Base-by-base conservation (phyloP, 1,140 invertebrate species). In the Drosophila repleta region DNA sequence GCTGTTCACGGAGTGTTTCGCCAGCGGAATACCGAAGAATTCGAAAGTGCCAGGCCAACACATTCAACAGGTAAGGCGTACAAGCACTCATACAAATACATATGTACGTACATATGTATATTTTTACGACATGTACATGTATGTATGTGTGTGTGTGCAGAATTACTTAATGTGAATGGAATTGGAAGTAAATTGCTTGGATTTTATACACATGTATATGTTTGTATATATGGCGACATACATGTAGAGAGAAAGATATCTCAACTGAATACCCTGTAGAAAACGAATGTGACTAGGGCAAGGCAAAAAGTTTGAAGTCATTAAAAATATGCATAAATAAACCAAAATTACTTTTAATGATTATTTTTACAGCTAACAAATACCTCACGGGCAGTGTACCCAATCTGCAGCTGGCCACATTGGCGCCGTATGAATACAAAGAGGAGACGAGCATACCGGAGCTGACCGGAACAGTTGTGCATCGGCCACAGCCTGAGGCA, bases 1-100 rank as follows among this genome's bases (percentile, higher is more conserved):
- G 84, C 79, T 56, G 75, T 90, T 10, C 90, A 91, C 63, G 90
- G 90, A 17, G 79, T 91, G 26, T 91, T 91, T 75, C 79, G 90
- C 45, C 75, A 80, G 35, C 85, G 85, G 52, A 73, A 84, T 64
- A 84, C 75, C 39, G 85, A 91, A 55, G 90, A 91, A 72, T 78
- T 85, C 20, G 76, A 90, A 63, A 84, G 88, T 56, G 63, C 62
- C 73, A 63, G 76, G 60, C 82, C 84, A 64, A 66, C 84, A 49
- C 52, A 64, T 21, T 32, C 69, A 52, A 18, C 77, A 84, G 80
- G 80, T 89, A 68, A 88, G 39, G 26, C 26, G 32, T 32, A 55
- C 29, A 29, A 29, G 29, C 29, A 29, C 29, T 26, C 3, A 26
- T 26, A 26, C 24, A 26, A 26, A 29, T 29, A 29, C 29, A 29